A percentile compares a stretch with the other conserved stretches of the same genome.
phyloP scores from a whole-genome alignment of 2,113 vertebrate genomes.

The Camelus dromedarius region DNA sequence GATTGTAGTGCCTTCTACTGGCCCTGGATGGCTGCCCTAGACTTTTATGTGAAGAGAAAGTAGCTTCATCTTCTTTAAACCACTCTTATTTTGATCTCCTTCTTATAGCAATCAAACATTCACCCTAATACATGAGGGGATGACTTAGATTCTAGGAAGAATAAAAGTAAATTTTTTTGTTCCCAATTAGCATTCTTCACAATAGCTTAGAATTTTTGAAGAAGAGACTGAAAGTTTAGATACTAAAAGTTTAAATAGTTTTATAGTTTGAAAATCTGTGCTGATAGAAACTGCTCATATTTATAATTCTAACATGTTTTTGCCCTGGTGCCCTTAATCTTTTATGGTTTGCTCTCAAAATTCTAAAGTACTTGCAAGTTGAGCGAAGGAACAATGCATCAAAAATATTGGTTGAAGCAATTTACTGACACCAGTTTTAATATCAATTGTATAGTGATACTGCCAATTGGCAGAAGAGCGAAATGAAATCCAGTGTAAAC shows the following conservation, averaged over 20 bases:
- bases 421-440: slow-evolving; percentile 66
- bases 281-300: slow-evolving; percentile 36
- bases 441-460: slow-evolving; percentile 21
- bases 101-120: background rate
- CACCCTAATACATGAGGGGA: background rate
- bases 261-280: slow-evolving; percentile 61
- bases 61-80: background rate
- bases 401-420: slow-evolving; percentile 40
- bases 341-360: slow-evolving; percentile 66
- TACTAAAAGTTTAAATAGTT: slow-evolving; percentile 3
- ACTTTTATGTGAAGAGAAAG: background rate
- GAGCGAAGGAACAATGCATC: slow-evolving; percentile 27
- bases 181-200: background rate
- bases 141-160: background rate
- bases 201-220: slow-evolving; percentile 5
- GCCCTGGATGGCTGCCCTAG: background rate
- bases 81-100: background rate
- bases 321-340: slow-evolving; percentile 53
- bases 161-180: background rate
- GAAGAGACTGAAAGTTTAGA: background rate
- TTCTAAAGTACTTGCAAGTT: slow-evolving; percentile 55
- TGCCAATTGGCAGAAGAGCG: background rate
- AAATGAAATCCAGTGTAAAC: slow-evolving; percentile 70
- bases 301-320: slow-evolving; percentile 75
- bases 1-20: background rate